Percentiles rank a stretch among this genome's conserved stretches.
Evolutionary conservation across 2,888 invertebrate genomes (phyloP).

Genomic region (Catotricha subobsoleta): DNA sequence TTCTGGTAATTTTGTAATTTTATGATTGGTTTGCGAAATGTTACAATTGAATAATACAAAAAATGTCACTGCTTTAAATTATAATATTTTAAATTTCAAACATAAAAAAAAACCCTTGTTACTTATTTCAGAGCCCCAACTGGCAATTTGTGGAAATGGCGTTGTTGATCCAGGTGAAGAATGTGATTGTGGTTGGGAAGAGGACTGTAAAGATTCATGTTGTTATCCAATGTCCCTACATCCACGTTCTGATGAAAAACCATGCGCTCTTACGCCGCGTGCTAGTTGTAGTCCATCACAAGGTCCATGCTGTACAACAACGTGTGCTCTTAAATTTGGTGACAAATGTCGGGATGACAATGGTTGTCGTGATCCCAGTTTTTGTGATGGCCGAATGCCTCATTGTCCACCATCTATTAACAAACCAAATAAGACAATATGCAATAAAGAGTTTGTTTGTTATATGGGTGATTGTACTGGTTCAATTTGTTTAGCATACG

Average conservation of each 20-base stretch:
- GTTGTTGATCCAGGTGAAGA: constrained; percentile 94
- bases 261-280: constrained; percentile 67
- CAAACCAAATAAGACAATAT: constrained; percentile 86
- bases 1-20: too few species aligned
- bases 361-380: constrained; percentile 82
- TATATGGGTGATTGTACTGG: constrained; percentile 93
- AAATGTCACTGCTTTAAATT: too few species aligned
- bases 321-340: constrained; percentile 68
- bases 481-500: constrained; percentile 93
- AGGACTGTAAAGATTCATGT: constrained; percentile 85
- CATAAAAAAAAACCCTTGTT: too few species aligned
- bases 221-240: constrained; percentile 80
- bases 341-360: constrained; percentile 85
- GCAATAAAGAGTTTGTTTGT: constrained; percentile 94
- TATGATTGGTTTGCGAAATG: too few species aligned
- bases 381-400: constrained; percentile 76
- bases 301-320: constrained; percentile 89
- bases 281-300: constrained; percentile 32
- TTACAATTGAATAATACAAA: too few species aligned
- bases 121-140: constrained; percentile 61
- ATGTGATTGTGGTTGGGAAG: constrained; percentile 98
- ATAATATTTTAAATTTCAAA: too few species aligned
- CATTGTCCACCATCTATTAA: constrained; percentile 83
- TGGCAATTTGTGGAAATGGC: constrained; percentile 93
- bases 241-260: constrained; percentile 57